Conservation (phyloP, 2,113 vertebrate species). For the Malurus elegans region DNA sequence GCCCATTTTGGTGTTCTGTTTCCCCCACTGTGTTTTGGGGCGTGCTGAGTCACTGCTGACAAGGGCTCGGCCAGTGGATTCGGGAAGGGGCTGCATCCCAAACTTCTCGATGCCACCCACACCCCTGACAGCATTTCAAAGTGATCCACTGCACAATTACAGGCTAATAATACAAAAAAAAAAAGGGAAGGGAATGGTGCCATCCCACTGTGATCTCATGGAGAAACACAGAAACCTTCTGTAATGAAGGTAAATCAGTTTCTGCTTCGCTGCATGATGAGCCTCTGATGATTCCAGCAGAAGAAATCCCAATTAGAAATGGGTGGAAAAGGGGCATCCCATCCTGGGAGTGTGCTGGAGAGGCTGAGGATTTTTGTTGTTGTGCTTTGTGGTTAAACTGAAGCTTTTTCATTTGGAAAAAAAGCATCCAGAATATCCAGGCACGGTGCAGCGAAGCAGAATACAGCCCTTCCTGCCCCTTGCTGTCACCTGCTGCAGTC, state of each 20-base stretch:
- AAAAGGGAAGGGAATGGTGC: background rate
- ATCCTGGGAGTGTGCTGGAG: background rate
- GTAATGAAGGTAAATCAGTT: constrained; percentile 5
- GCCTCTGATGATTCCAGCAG: background rate
- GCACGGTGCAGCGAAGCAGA: background rate
- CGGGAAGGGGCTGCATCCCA: background rate
- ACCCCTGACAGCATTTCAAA: background rate
- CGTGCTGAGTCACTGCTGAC: constrained; percentile 24
- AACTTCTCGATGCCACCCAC: constrained; percentile 22
- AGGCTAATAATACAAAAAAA: background rate
- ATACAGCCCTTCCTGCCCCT: background rate
- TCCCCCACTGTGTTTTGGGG: background rate
- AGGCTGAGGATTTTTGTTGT: background rate
- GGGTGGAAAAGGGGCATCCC: background rate
- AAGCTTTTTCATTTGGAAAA: background rate
- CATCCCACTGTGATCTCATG: background rate
- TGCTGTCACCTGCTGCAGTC: background rate
- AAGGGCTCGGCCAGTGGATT: background rate
- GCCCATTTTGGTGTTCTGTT: background rate
- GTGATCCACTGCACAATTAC: background rate
- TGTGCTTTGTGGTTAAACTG: background rate
- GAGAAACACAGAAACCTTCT: background rate
- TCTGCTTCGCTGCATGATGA: background rate
- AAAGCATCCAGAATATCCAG: background rate
- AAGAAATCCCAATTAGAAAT: background rate